Evolutionary conservation across 2,113 vertebrate genomes (phyloP).

Genomic region (Phalacrocorax brasilianus): DNA sequence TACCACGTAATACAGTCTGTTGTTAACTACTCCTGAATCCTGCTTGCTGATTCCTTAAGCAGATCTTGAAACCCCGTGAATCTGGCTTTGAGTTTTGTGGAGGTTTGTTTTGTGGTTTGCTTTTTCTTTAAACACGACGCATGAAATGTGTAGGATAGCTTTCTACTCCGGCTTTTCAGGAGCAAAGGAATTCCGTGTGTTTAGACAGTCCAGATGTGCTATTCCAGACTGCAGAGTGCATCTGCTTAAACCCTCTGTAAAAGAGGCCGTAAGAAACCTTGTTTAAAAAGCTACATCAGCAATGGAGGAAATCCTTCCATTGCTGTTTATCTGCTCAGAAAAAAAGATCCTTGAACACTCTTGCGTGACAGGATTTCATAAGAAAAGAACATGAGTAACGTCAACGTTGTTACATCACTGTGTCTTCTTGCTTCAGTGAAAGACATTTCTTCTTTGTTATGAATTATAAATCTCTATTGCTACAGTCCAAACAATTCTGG

Average conservation of each 20-base stretch:
- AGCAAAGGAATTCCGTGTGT: neutral
- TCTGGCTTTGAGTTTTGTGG: neutral
- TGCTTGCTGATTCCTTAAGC: slow-evolving; percentile 28
- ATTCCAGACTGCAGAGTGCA: neutral
- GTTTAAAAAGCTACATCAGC: neutral
- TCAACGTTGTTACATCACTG: neutral
- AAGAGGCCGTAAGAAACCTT: neutral
- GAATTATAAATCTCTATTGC: slow-evolving; percentile 33
- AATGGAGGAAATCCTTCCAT: neutral
- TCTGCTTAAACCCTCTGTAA: neutral
- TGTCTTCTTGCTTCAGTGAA: neutral
- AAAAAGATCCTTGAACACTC: neutral
- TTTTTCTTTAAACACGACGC: neutral
- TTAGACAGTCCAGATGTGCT: neutral
- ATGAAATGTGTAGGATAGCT: neutral
- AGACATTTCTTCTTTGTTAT: neutral
- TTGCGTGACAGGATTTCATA: neutral
- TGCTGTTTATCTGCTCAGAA: neutral
- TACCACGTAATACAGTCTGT: neutral
- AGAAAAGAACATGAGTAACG: neutral
- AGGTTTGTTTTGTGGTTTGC: neutral
- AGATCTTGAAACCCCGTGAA: neutral
- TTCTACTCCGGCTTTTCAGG: neutral
- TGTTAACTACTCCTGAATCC: slow-evolving; percentile 26
- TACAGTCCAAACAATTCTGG: slow-evolving; percentile 27